Percentiles rank a stretch among this genome's conserved stretches.
Evolutionary conservation across 1,140 invertebrate species (phyloP).

Genomic region (Nebria ingens): DNA sequence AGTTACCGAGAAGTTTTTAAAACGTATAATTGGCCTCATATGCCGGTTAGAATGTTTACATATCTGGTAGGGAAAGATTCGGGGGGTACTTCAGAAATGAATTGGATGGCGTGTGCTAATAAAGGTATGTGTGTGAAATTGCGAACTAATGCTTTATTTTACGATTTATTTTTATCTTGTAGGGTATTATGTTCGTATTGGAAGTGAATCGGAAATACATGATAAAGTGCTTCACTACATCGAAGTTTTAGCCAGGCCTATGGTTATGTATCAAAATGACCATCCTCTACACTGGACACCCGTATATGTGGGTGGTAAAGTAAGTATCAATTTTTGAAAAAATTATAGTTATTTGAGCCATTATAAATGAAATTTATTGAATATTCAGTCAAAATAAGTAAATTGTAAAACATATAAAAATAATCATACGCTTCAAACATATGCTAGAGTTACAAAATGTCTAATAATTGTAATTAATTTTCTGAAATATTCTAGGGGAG

Average conservation of each 20-base stretch:
- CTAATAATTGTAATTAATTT: not conserved
- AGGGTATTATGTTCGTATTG: constrained; percentile 29
- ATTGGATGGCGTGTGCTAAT: constrained; percentile 92
- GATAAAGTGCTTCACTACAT: constrained; percentile 81
- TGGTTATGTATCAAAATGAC: constrained; percentile 81
- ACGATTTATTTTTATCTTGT: constrained; percentile 12
- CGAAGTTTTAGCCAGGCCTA: constrained; percentile 79
- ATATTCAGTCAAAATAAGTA: constrained; percentile 11
- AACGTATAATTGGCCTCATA: constrained; percentile 84
- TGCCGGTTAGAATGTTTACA: constrained; percentile 90
- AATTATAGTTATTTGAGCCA: constrained; percentile 8
- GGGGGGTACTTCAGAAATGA: constrained; percentile 70
- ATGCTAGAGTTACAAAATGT: too few species aligned
- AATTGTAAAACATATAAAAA: too few species aligned
- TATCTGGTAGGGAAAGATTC: constrained; percentile 91
- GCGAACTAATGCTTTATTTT: constrained; percentile 6
- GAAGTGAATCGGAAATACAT: constrained; percentile 19
- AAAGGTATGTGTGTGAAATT: constrained; percentile 57
- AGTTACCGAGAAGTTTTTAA: constrained; percentile 52
- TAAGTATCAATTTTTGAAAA: constrained; percentile 38
- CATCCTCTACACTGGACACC: constrained; percentile 87
- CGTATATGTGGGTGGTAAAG: constrained; percentile 77
- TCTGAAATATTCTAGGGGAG: constrained; percentile 41
- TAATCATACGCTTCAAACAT: too few species aligned
- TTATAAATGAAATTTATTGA: constrained; percentile 16